Evolutionary conservation across 2,113 vertebrate species (phyloP).

Genomic region (Caloenas nicobarica): DNA sequence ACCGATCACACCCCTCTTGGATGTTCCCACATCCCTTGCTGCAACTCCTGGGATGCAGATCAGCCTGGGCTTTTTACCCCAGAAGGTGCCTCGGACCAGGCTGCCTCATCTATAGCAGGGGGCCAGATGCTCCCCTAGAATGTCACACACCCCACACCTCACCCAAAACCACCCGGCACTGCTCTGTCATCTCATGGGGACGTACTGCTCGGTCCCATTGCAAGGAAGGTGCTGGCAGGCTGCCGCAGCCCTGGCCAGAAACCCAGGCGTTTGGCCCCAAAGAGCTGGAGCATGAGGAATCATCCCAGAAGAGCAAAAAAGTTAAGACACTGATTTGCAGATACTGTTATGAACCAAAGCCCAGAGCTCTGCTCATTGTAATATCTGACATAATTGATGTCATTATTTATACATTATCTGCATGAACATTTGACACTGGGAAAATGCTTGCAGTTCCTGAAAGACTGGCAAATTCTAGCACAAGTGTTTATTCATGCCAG

Average conservation of each 20-base stretch:
- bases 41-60: too few species aligned
- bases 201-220: accelerated
- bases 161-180: accelerated
- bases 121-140: neutral
- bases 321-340: conserved; percentile 28
- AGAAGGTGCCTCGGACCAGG: neutral
- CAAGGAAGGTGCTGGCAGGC: neutral
- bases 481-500: neutral
- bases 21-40: too few species aligned
- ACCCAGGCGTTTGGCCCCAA: neutral
- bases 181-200: neutral
- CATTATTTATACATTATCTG: conserved; percentile 51
- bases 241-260: neutral
- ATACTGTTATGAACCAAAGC: conserved; percentile 46
- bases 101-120: accelerated
- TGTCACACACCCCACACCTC: neutral
- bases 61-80: neutral
- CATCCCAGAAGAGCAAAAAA: neutral
- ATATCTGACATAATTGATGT: conserved; percentile 28
- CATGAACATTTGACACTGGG: conserved; percentile 48
- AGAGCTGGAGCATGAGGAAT: neutral
- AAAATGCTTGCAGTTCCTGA: conserved; percentile 49
- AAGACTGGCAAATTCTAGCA: conserved; percentile 18
- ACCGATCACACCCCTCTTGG: too few species aligned
- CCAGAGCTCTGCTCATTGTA: conserved; percentile 54